Evolutionary conservation across 2,888 invertebrate genomes (phyloP), one percentile per base, ranked within the genome.

Genomic region (Peribatodes rhomboidaria): DNA sequence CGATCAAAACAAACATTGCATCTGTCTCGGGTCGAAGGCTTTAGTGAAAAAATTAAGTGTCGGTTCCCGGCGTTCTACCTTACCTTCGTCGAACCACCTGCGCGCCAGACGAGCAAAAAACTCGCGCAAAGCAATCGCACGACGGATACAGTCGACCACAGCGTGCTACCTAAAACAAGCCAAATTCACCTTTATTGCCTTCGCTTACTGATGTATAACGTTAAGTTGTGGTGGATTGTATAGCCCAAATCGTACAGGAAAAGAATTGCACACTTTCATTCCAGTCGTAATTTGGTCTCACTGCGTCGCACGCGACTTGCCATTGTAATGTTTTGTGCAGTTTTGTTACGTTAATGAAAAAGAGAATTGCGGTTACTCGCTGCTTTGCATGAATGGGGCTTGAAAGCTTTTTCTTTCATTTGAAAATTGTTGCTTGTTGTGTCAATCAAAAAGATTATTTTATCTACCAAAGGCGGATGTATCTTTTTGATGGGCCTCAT

Each of bases 31-130:
- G 83, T 84, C 82, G 83, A 81, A 84, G 80, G 81, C 80, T 83
- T 73, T 81, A 78, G 71, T 71, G 68, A 79, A 84, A 87, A 86
- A 86, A 81, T 76, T 70, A 78, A 81, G 74, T 77, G 73, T 76
- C 73, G 76, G 77, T 75, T 80, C 79, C 76, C 70, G 76, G 75
- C 76, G 70, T 67, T 69, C 68, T 75, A 76, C 78, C 77, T 79
- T 75, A 50, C 65, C 65, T 65, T 65, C 60, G 35, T 39, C 77
- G 77, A 86, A 81, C 84, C 89, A 89, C 89, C 89, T 89, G 89
- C 86, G 85, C 81, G 82, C 85, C 87, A 89, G 88, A 89, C 88
- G 78, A 77, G 76, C 83, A 88, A 89, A 90, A 89, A 89, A 88
- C 84, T 82, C 81, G 79, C 82, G 79, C 79, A 79, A 80, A 79